Evolutionary conservation across 2,888 invertebrate species (phyloP).

Genomic region (Caenorhabditis sp.): DNA sequence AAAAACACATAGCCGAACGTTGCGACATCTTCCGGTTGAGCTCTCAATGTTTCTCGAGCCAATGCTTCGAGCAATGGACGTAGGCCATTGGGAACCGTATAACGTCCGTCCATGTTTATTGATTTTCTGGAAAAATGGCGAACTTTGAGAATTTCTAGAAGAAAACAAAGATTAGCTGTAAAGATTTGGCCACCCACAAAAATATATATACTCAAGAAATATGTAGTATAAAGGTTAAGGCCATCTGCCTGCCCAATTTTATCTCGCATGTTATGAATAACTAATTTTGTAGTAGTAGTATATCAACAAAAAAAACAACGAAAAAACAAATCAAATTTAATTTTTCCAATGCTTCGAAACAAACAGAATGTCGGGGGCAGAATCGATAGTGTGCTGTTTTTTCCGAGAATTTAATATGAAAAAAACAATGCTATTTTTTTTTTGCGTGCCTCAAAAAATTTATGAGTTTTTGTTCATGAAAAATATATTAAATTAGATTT

Average conservation of each 20-base stretch:
- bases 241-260: too few relatives aligned
- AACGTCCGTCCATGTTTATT: conserved; percentile 42
- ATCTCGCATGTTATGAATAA: too few relatives aligned
- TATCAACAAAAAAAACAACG: not conserved
- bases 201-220: too few relatives aligned
- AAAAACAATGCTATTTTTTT: not conserved
- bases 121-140: not conserved
- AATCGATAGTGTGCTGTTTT: not conserved
- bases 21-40: conserved; percentile 63
- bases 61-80: conserved; percentile 65
- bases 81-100: conserved; percentile 64
- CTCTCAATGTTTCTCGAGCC: conserved; percentile 51
- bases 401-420: not conserved
- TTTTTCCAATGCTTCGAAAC: not conserved
- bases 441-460: not conserved
- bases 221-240: too few relatives aligned
- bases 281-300: too few relatives aligned
- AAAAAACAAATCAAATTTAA: not conserved
- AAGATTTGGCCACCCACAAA: too few relatives aligned
- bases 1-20: conserved; percentile 65
- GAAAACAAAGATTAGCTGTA: too few relatives aligned
- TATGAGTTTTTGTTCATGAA: too few relatives aligned
- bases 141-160: too few relatives aligned
- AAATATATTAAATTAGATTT: too few relatives aligned
- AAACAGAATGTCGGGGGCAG: too few relatives aligned